phyloP scores from a whole-genome alignment of 2,113 vertebrate species.

The Oreochromis tanganicae region DNA sequence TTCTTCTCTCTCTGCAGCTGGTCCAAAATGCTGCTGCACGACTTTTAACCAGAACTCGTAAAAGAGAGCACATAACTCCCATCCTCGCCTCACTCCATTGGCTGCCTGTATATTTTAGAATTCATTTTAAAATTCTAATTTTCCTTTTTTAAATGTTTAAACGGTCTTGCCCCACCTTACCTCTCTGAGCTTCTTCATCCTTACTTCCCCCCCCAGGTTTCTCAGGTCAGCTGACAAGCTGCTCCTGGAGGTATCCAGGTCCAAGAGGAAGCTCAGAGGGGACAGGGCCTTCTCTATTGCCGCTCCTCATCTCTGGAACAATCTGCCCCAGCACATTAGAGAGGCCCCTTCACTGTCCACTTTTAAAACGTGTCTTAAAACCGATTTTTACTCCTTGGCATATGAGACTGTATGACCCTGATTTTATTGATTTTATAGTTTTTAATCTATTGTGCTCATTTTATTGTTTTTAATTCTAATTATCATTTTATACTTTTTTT shows the following conservation, averaged over 20 bases:
- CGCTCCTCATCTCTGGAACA: no score
- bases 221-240: no score
- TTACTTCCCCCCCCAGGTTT: no score
- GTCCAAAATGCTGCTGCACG: neutral
- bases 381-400: neutral
- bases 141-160: no score
- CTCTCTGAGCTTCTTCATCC: no score
- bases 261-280: no score
- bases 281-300: no score
- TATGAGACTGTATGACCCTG: neutral
- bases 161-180: no score
- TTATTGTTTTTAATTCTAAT: neutral
- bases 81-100: neutral
- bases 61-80: neutral
- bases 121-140: neutral
- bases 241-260: no score
- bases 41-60: neutral
- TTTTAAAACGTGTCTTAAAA: neutral
- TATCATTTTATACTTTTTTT: neutral
- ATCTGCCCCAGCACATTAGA: no score
- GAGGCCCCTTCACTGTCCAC: neutral
- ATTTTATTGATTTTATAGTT: neutral
- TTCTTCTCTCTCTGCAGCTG: no score
- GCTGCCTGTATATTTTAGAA: neutral
- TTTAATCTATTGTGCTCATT: neutral